These are phyloP conservation scores for Callipepla californica DNA, from an alignment of 2,113 vertebrate genomes.

Conservation along the genomic window DNA sequence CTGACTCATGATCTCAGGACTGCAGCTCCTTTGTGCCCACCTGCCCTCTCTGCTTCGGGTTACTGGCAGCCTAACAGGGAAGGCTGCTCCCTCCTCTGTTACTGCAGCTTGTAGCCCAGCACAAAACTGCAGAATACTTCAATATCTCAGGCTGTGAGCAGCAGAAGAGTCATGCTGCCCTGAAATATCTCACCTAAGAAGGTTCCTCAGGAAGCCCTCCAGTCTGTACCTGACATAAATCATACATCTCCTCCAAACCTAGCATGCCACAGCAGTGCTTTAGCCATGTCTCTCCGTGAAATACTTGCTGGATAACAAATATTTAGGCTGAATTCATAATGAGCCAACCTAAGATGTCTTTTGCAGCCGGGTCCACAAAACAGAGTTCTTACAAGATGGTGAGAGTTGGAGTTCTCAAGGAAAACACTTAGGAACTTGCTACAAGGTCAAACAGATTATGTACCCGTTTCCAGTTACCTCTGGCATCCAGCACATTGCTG, in stretches of 20 bases:
- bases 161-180: not conserved
- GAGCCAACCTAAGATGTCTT: not conserved
- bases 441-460: not conserved
- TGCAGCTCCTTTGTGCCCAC: not conserved
- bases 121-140: not conserved
- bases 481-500: not conserved
- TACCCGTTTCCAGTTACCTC: not conserved
- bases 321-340: not conserved
- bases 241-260: not conserved
- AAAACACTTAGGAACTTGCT: not conserved
- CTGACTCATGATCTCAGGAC: fast-evolving
- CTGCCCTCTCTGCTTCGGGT: not conserved
- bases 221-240: not conserved
- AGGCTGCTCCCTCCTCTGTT: not conserved
- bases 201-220: not conserved
- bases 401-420: not conserved
- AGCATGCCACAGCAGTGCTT: not conserved
- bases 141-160: not conserved
- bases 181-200: not conserved
- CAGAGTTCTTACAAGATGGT: not conserved
- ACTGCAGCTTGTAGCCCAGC: not conserved
- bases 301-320: not conserved
- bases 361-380: not conserved
- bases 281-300: not conserved
- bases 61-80: not conserved